Percentiles rank a stretch among this genome's conserved stretches.
phyloP scores from a whole-genome alignment of 2,113 vertebrate species.

The Progne subis region DNA sequence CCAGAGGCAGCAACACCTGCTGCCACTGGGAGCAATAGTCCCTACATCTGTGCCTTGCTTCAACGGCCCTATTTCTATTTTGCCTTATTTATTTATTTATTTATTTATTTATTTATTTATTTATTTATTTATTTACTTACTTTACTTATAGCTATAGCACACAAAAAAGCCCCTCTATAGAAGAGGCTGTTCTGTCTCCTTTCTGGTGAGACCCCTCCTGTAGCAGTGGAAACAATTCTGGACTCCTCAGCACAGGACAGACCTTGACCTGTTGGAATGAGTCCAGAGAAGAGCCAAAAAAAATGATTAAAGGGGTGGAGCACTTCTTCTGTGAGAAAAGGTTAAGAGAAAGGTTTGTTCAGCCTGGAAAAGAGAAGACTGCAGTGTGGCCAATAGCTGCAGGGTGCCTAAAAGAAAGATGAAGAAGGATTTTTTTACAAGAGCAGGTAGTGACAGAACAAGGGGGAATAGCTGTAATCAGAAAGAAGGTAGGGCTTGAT shows the following conservation, averaged over 20 bases:
- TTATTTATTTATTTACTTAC: too few relatives aligned
- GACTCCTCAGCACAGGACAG: too few relatives aligned
- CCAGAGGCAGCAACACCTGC: neutral
- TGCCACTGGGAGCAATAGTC: neutral
- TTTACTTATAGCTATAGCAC: neutral
- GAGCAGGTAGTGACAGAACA: neutral
- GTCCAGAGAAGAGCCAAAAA: neutral
- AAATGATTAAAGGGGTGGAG: neutral
- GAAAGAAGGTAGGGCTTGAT: neutral
- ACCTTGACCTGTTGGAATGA: neutral
- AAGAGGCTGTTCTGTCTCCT: neutral
- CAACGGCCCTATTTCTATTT: neutral
- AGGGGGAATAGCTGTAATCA: neutral
- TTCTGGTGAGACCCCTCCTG: neutral
- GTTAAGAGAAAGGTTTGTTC: neutral
- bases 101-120: neutral
- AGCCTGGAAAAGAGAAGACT: neutral
- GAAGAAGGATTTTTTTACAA: neutral
- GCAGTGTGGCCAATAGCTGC: neutral
- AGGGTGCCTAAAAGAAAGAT: neutral
- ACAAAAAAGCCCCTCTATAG: fast-evolving
- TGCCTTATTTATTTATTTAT: neutral
- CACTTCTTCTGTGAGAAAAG: neutral
- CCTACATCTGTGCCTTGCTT: neutral
- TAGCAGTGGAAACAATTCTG: neutral